Percentiles rank a stretch among this genome's conserved stretches.
Evolutionary conservation across 1,140 invertebrate species (phyloP).

Genomic region (Cyclina sinensis): DNA sequence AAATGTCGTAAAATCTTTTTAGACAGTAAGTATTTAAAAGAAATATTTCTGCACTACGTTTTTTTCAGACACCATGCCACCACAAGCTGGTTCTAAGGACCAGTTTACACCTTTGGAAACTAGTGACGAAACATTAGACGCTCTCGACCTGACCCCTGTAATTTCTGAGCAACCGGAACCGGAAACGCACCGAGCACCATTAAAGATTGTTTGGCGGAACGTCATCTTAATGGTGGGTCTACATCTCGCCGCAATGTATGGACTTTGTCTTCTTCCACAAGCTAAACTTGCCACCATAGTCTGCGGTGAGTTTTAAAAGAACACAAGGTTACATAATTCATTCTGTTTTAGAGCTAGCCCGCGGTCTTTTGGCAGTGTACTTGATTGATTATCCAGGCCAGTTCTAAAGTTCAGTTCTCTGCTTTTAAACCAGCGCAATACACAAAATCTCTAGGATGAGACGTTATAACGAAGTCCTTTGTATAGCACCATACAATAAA

Average conservation of each 20-base stretch:
- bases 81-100: neutral
- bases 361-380: too few relatives aligned
- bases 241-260: constrained; percentile 95
- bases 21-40: too few relatives aligned
- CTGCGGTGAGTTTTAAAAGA: constrained; percentile 90
- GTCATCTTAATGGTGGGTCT: constrained; percentile 94
- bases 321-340: too few relatives aligned
- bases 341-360: too few relatives aligned
- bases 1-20: too few relatives aligned
- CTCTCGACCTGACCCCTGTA: neutral
- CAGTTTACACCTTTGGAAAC: neutral
- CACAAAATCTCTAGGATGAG: too few relatives aligned
- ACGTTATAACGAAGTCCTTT: too few relatives aligned
- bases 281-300: constrained; percentile 92
- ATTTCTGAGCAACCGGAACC: constrained; percentile 3
- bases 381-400: too few relatives aligned
- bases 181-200: constrained; percentile 60
- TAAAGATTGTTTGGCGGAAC: constrained; percentile 96
- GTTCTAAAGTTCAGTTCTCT: too few relatives aligned
- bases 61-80: constrained; percentile 16
- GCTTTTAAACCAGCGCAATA: too few relatives aligned
- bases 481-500: too few relatives aligned
- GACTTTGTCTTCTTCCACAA: constrained; percentile 93
- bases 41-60: too few relatives aligned
- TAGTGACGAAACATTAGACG: neutral